A percentile compares a stretch with the other conserved stretches of the same genome.
Evolutionary conservation across 1,140 invertebrate species (phyloP).

Genomic region (Drosophila kanapiae): DNA sequence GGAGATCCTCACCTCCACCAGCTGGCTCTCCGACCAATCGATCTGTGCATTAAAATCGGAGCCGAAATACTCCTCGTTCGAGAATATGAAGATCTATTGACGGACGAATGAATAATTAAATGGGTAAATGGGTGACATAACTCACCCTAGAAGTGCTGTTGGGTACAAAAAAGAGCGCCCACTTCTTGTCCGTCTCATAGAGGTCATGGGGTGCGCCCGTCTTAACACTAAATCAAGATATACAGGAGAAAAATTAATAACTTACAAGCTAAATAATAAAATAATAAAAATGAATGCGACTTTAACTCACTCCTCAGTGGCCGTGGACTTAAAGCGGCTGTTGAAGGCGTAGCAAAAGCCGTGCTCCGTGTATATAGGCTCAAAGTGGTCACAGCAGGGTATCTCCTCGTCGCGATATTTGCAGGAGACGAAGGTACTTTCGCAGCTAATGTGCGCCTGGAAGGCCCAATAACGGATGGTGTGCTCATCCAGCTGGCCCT

Average conservation of each 20-base stretch:
- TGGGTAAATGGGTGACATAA: neutral
- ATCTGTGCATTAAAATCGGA: slow-evolving; percentile 89
- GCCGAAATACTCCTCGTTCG: slow-evolving; percentile 88
- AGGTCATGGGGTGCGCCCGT: slow-evolving; percentile 76
- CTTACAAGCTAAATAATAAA: too few species aligned
- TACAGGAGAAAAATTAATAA: neutral
- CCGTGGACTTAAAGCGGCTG: slow-evolving; percentile 86
- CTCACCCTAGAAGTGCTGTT: slow-evolving; percentile 71
- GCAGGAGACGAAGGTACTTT: slow-evolving; percentile 85
- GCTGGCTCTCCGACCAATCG: slow-evolving; percentile 87
- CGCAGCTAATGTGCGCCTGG: slow-evolving; percentile 62
- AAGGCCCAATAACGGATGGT: slow-evolving; percentile 72
- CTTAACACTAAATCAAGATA: slow-evolving; percentile 41
- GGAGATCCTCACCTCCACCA: slow-evolving; percentile 88
- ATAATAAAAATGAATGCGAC: too few species aligned
- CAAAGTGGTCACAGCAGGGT: slow-evolving; percentile 87
- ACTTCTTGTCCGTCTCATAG: slow-evolving; percentile 85
- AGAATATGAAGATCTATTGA: slow-evolving; percentile 88
- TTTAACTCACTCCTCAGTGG: slow-evolving; percentile 72
- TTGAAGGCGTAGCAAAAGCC: slow-evolving; percentile 91
- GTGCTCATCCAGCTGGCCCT: slow-evolving; percentile 48
- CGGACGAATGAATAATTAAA: neutral
- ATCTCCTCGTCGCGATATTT: slow-evolving; percentile 88
- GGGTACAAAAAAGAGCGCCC: slow-evolving; percentile 79
- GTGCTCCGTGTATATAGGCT: slow-evolving; percentile 89